Evolutionary conservation across 1,140 invertebrate species (phyloP).

Genomic region (Venustaconcha ellipsiformis): DNA sequence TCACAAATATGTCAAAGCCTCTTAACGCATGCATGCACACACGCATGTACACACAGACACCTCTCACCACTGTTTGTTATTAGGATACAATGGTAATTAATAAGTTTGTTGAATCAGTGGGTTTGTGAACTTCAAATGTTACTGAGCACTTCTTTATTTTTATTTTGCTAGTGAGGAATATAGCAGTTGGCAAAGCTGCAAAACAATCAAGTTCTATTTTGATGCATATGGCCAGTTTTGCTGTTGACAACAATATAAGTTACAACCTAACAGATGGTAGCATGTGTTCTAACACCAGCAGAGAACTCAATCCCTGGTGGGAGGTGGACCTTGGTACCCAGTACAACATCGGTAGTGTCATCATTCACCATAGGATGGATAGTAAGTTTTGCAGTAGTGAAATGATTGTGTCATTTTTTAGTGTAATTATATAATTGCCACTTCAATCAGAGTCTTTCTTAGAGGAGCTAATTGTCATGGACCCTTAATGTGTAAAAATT

Average conservation of each 20-base stretch:
- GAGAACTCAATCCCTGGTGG: conserved; percentile 8
- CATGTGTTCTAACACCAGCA: not conserved
- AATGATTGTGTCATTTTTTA: not conserved
- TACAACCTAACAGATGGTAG: not conserved
- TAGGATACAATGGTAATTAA: too few species aligned
- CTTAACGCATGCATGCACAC: too few species aligned
- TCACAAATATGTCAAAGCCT: too few species aligned
- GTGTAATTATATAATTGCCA: not conserved
- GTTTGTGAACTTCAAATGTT: too few species aligned
- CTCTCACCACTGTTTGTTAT: too few species aligned
- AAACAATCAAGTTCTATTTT: not conserved
- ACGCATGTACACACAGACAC: too few species aligned
- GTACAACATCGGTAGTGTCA: conserved; percentile 7
- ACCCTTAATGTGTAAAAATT: too few species aligned
- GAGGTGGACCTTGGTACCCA: conserved; percentile 12
- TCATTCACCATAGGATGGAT: conserved; percentile 4
- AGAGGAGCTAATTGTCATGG: too few species aligned
- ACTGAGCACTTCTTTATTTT: not conserved
- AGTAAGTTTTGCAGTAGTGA: not conserved
- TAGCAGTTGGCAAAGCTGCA: conserved; percentile 21
- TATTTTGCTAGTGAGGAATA: conserved; percentile 17
- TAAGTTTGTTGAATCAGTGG: too few species aligned
- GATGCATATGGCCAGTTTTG: not conserved
- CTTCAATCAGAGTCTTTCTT: not conserved
- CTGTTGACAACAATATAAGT: conserved; percentile 5